These are phyloP conservation scores for Microtus agrestis DNA, from an alignment of 2,797 vertebrate species.

Conservation along the genomic window DNA sequence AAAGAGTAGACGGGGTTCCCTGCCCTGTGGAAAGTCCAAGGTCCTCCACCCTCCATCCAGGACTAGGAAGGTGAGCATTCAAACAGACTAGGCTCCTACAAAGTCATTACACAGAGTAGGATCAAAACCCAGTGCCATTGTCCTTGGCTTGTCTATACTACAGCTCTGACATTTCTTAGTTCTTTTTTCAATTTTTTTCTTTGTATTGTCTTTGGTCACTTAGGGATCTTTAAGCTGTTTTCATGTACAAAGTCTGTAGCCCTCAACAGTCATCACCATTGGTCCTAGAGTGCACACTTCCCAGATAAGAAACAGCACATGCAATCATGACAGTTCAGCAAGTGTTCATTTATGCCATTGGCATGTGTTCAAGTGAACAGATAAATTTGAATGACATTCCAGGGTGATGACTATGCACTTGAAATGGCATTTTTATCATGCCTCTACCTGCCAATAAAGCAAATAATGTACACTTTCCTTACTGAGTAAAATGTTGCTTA, in stretches of 20 bases:
- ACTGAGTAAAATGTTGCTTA: not conserved
- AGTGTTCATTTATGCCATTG: not conserved
- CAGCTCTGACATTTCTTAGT: not conserved
- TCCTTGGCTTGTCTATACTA: not conserved
- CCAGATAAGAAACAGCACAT: not conserved
- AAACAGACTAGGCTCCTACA: no score
- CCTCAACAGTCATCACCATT: not conserved
- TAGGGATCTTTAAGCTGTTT: not conserved
- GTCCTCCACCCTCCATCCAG: no score
- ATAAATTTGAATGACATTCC: not conserved
- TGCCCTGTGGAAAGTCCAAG: no score
- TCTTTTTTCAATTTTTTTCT: not conserved
- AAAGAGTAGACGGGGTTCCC: no score
- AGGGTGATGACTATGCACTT: not conserved
- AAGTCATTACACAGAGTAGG: no score
- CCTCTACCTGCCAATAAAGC: not conserved
- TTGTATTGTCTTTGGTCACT: constrained; percentile 17
- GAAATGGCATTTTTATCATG: not conserved
- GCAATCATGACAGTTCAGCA: not conserved
- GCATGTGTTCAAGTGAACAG: not conserved
- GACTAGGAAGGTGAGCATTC: no score
- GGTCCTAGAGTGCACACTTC: not conserved
- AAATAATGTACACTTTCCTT: not conserved
- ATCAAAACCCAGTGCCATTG: no score
- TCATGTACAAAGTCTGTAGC: not conserved